A percentile compares a stretch with the other conserved stretches of the same genome.
Conservation (phyloP, 2,888 invertebrate species). For the Resseliella maxima region DNA sequence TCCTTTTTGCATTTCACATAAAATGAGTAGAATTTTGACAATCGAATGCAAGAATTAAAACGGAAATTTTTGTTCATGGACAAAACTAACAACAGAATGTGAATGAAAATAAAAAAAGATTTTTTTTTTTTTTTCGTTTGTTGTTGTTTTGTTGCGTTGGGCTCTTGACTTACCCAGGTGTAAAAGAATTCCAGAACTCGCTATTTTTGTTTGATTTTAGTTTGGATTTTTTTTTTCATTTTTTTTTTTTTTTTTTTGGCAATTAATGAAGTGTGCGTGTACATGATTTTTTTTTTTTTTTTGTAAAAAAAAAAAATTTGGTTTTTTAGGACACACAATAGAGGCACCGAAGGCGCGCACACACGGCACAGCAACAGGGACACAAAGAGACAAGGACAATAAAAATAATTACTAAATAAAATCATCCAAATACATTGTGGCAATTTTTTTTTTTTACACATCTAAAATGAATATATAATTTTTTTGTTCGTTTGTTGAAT, state of each 20-base stretch:
- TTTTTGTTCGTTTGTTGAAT: constrained; percentile 31
- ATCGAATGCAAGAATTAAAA: constrained; percentile 10
- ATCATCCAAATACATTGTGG: constrained; percentile 59
- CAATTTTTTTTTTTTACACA: constrained; percentile 56
- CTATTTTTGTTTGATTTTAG: constrained; percentile 70
- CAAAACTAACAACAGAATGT: constrained; percentile 54
- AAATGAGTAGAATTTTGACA: constrained; percentile 24
- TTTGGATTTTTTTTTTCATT: constrained; percentile 58
- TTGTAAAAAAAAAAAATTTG: no score
- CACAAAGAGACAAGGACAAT: constrained; percentile 68
- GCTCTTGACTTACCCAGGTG: constrained; percentile 90
- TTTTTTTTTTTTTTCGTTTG: constrained; percentile 60
- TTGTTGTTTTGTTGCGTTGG: constrained; percentile 69
- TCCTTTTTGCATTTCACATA: constrained; percentile 25
- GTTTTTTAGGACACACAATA: constrained; percentile 60
- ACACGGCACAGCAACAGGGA: constrained; percentile 67
- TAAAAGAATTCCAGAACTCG: constrained; percentile 99
- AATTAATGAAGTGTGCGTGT: constrained; percentile 59
- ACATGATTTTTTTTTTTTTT: constrained; percentile 57
- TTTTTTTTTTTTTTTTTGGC: constrained; percentile 57
- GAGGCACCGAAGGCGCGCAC: constrained; percentile 66
- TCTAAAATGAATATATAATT: constrained; percentile 34
- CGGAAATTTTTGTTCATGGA: not conserved
- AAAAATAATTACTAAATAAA: constrained; percentile 62
- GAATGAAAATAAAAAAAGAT: constrained; percentile 48